Base-by-base conservation (phyloP, 2,113 vertebrate genomes). In the Nibea albiflora region DNA sequence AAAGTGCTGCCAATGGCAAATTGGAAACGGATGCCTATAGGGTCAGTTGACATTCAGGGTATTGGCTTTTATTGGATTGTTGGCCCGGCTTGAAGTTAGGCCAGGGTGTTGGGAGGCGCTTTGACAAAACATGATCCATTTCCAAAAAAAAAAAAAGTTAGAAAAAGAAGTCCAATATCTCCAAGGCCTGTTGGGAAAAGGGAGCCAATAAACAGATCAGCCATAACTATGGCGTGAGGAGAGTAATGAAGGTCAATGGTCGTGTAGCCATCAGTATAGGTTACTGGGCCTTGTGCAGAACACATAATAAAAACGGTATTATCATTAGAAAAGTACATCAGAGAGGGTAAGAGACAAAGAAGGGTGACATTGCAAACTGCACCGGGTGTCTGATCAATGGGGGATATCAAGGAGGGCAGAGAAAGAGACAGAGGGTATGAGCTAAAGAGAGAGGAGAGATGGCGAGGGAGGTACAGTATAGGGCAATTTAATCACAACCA, bases 401-500 rank as follows among this genome's bases (percentile, higher is more conserved):
- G 8, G 47, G 54, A 69, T 60, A 83, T 76, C 54, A 82, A 75
- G 72, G 63, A 50, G 46, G 12, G 10, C 50, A 64, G 62, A 68
- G 70, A 88, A 73, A 76, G 44, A 65, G 80, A 71, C 63, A 12
- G 49, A 80, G 31, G 26, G 79, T 26, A 61, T 70, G 71, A 82
- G 73, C 73, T 22, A 58, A 63, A 80, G 17, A 44, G 39, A 86
- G 73, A 76, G 52, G 22, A 62, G 67, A 50, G 47, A 76, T 54
- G 57, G 76, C 20, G 22, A 81, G 69, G 64, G 74, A 85, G 75
- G 80, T 88, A 80, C 70, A 73, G 68, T 74, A 71, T 39, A 70
- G 71, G 62, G 75, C 81, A 87, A 86, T 91, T 94, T 93, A 93
- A 94, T 93, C 90, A 84, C 84, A 74, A 69, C 81, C 81, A 91